A percentile compares a stretch with the other conserved stretches of the same genome.
Conservation (phyloP, 2,797 vertebrate genomes). For the Myotis myotis region DNA sequence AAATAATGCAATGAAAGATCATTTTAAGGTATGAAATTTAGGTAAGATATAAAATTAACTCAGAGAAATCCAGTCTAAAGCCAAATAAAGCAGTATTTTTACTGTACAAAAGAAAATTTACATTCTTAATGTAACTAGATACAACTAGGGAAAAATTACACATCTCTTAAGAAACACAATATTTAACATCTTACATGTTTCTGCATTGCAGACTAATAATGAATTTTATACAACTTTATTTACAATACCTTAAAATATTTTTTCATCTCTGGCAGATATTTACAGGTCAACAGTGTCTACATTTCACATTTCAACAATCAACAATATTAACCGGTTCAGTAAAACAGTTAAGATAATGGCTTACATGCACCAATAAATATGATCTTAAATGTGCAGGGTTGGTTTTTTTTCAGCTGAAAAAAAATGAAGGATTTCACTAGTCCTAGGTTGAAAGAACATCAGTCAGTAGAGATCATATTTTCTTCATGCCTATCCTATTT, state of each 20-base stretch:
- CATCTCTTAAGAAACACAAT: slow-evolving; percentile 89
- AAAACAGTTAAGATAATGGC: slow-evolving; percentile 89
- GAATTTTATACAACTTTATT: slow-evolving; percentile 95
- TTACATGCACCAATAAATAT: slow-evolving; percentile 88
- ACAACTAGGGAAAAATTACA: slow-evolving; percentile 49
- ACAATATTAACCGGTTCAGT: slow-evolving; percentile 89
- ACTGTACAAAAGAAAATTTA: slow-evolving; percentile 63
- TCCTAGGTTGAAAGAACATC: slow-evolving; percentile 78
- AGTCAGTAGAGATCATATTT: slow-evolving; percentile 71
- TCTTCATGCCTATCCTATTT: slow-evolving; percentile 68
- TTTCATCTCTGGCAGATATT: slow-evolving; percentile 89
- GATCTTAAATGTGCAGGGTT: slow-evolving; percentile 79
- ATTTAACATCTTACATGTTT: slow-evolving; percentile 95
- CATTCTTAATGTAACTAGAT: slow-evolving; percentile 68
- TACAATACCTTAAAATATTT: slow-evolving; percentile 98
- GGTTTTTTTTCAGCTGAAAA: slow-evolving; percentile 78
- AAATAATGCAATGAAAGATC: slow-evolving; percentile 9
- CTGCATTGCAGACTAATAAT: slow-evolving; percentile 88
- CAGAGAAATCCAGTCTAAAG: slow-evolving; percentile 65
- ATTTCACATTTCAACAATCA: slow-evolving; percentile 92
- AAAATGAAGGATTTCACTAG: slow-evolving; percentile 76
- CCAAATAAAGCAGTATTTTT: slow-evolving; percentile 77
- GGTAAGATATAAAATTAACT: slow-evolving; percentile 61
- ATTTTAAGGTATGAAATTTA: slow-evolving; percentile 48
- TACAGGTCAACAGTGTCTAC: slow-evolving; percentile 95